These are phyloP conservation scores for human (Homo sapiens) DNA, from an alignment of 2,113 vertebrate species.

Conservation along the genomic window DNA sequence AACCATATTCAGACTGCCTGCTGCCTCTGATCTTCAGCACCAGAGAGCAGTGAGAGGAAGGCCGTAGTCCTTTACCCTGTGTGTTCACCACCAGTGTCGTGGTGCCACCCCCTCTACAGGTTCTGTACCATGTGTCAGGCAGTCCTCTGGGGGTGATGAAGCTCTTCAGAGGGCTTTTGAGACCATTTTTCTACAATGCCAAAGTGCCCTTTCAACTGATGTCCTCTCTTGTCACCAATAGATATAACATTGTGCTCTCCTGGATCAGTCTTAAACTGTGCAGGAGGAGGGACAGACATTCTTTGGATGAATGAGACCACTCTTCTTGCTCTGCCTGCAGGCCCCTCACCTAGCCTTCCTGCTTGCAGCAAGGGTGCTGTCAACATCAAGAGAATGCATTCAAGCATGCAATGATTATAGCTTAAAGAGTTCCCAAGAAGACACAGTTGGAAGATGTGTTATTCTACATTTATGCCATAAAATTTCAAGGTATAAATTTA, in stretches of 20 bases:
- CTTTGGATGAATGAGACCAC: neutral
- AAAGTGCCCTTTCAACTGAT: neutral
- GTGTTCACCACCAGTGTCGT: neutral
- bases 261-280: neutral
- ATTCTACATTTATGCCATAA: neutral
- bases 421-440: slow-evolving; percentile 2
- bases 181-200: neutral
- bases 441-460: neutral
- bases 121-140: neutral
- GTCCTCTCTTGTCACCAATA: neutral
- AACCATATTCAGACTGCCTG: neutral
- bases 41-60: neutral
- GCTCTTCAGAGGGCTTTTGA: neutral
- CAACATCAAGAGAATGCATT: neutral
- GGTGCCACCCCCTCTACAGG: neutral
- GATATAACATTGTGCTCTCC: neutral
- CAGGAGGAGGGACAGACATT: neutral
- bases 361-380: neutral
- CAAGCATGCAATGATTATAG: neutral
- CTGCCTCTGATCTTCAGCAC: neutral
- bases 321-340: neutral
- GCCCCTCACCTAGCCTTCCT: neutral
- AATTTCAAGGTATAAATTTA: slow-evolving; percentile 47
- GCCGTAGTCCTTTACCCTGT: neutral
- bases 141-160: neutral